Conservation (phyloP, 2,113 vertebrate genomes). For the Callopanchax toddi region DNA sequence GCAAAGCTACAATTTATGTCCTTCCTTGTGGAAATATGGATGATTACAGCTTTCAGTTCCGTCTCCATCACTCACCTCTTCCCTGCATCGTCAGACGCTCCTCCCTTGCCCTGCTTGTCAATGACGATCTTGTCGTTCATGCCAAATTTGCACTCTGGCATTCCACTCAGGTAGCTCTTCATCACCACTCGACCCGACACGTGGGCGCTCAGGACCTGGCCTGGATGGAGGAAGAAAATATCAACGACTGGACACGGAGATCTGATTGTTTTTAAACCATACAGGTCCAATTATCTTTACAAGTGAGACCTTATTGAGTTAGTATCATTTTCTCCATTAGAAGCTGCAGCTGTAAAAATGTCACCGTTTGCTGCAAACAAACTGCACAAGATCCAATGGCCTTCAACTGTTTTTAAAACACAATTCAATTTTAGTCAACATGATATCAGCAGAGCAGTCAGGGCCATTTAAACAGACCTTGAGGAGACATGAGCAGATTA, state of each 20-base stretch:
- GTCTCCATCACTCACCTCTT: slow-evolving; percentile 85
- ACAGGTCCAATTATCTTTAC: no score
- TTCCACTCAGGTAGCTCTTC: slow-evolving; percentile 99
- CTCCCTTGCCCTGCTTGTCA: slow-evolving; percentile 98
- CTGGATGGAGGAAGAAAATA: slow-evolving; percentile 66
- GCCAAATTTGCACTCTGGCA: slow-evolving; percentile 99
- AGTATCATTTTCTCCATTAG: no score
- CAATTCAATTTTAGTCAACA: no score
- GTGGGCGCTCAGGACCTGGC: slow-evolving; percentile 97
- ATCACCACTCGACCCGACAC: slow-evolving; percentile 98
- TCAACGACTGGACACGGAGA: neutral
- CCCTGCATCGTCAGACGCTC: slow-evolving; percentile 92
- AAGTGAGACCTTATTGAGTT: no score
- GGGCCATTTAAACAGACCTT: slow-evolving; percentile 79
- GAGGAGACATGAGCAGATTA: slow-evolving; percentile 97
- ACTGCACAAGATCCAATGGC: no score
- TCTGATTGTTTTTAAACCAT: neutral
- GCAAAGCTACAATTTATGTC: neutral
- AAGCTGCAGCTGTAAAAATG: no score
- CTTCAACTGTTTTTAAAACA: no score
- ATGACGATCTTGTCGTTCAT: slow-evolving; percentile 99
- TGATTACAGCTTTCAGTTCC: neutral
- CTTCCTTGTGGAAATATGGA: neutral
- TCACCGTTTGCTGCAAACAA: no score
- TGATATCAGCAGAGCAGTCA: no score